Base-by-base conservation (phyloP, 2,113 vertebrate genomes). In the Cyrtonyx montezumae region DNA sequence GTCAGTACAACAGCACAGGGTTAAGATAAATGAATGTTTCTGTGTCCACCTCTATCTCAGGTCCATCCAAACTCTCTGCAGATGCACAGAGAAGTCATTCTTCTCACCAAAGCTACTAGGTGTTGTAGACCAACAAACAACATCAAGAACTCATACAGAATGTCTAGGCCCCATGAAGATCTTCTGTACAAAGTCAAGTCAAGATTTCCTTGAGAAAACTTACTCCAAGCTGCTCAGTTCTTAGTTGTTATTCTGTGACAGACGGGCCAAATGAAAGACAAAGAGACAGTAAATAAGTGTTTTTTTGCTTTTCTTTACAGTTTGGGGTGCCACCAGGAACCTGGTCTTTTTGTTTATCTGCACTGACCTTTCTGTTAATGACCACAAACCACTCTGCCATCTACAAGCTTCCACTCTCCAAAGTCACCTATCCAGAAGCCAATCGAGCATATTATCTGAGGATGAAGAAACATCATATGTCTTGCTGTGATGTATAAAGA, bases 321-420 rank as follows among this genome's bases (percentile, higher is more conserved):
- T 98, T 99, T 91, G 99, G 99, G 61, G 76, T 99, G 68, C 99
- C 99, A 6, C 89, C 99, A 13, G 99, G 99, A 91, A 99, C 99
- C 21, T 99, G 99, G 99, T 98, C 99, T 37, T 99, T 99, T 91
- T 99, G 99, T 93, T 95, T 99, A n/a, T 98, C 99, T 0, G 98
- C 99, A 0, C 97, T 99, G 82, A 99, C 97, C 25, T 99, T 99
- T 95, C 98, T 99, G 80, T 97, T 98, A 32, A 87, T 99, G 90
- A 99, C 97, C 3, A 99, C 98, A 16, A 98, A 98, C 69, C 96
- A 96, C 43, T 94, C 98, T 0, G 97, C 70, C 43, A 98, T 99
- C 91, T 98, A 98, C 96, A 99, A 98, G 96, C 94, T 99, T 40
- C 99, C 98, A 0, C 98, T 99, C 71, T 98, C 98, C 94, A 98